These are phyloP conservation scores for Pithys albifrons DNA, from an alignment of 2,113 vertebrate genomes.

Conservation along the genomic window DNA sequence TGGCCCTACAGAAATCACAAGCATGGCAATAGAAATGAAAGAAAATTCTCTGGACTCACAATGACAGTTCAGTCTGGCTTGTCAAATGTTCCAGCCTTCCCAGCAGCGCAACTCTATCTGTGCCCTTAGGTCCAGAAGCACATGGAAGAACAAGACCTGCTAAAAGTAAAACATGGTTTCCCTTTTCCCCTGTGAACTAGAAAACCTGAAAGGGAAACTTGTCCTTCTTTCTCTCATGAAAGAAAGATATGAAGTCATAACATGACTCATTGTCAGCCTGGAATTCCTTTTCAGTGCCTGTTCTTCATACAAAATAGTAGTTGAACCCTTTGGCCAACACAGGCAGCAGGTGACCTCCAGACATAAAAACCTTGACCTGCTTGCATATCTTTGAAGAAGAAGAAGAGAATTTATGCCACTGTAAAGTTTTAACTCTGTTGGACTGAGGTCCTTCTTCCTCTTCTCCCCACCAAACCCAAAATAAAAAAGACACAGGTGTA, in stretches of 20 bases:
- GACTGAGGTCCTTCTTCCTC: not conserved
- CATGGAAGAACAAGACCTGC: not conserved
- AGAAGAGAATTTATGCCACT: not conserved
- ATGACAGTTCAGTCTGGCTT: not conserved
- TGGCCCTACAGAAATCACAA: not conserved
- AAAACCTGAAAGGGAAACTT: not conserved
- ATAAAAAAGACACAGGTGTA: not conserved
- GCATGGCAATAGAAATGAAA: not conserved
- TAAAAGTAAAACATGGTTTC: not conserved
- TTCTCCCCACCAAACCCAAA: not conserved
- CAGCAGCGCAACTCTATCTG: rapidly evolving
- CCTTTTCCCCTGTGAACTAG: not conserved
- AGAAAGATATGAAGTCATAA: not conserved
- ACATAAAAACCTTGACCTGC: not conserved
- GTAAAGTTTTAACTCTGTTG: not conserved
- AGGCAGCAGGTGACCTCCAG: not conserved
- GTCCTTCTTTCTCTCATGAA: not conserved
- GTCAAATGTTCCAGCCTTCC: not conserved
- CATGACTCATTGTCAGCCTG: not conserved
- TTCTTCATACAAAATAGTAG: not conserved
- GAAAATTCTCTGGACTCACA: not conserved
- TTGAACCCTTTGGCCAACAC: not conserved
- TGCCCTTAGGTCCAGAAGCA: not conserved
- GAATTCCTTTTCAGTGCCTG: not conserved
- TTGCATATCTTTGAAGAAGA: not conserved